phyloP scores from a whole-genome alignment of 2,113 vertebrate species.

The Triplophysa dalaica region DNA sequence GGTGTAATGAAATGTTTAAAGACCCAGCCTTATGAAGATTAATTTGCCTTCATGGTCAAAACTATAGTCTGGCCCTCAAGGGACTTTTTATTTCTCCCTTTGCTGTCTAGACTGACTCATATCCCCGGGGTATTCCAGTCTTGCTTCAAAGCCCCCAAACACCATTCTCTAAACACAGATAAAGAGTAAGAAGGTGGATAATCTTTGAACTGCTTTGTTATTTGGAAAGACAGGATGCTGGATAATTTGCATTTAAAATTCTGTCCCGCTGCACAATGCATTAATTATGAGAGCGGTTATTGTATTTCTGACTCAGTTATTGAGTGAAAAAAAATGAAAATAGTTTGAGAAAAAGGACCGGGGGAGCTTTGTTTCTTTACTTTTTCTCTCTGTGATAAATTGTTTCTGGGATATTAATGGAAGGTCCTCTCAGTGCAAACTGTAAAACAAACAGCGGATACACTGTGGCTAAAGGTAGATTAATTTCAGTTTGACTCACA shows the following conservation, averaged over 20 bases:
- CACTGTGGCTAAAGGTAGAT: conserved; percentile 4
- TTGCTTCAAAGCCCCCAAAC: conserved; percentile 33
- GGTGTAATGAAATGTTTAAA: neutral
- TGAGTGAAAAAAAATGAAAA: neutral
- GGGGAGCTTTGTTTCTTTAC: conserved; percentile 1
- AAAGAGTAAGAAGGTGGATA: conserved; percentile 32
- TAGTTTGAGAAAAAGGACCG: neutral
- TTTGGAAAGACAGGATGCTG: conserved; percentile 9
- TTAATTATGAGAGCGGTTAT: conserved; percentile 30
- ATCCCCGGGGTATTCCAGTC: conserved; percentile 22
- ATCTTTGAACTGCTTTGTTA: conserved; percentile 5
- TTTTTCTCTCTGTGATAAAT: neutral
- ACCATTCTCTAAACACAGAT: neutral
- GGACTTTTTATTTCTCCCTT: conserved; percentile 4
- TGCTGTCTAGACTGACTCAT: conserved; percentile 33
- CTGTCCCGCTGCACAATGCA: neutral
- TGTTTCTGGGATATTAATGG: conserved; percentile 1
- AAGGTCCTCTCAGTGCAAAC: neutral
- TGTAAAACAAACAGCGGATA: conserved; percentile 2
- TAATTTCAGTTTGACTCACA: conserved; percentile 10
- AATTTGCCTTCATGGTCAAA: conserved; percentile 7
- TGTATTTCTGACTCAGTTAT: conserved; percentile 10
- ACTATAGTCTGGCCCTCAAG: conserved; percentile 6
- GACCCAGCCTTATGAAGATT: conserved; percentile 5
- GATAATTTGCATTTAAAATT: neutral